These are phyloP conservation scores for Drosophila emarginata DNA, from an alignment of 2,888 invertebrate genomes.

Conservation along the genomic window DNA sequence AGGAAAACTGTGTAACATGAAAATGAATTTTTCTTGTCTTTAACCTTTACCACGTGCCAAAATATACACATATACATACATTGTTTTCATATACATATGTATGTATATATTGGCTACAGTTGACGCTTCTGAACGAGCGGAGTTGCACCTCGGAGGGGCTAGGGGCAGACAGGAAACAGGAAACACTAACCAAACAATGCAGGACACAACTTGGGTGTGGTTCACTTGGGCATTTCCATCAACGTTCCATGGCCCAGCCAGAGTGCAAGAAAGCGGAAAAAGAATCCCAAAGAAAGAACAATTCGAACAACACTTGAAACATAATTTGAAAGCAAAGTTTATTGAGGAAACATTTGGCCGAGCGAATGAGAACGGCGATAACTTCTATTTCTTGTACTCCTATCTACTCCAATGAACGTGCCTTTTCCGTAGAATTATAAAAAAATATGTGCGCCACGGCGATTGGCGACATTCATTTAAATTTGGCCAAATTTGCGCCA, in stretches of 20 bases:
- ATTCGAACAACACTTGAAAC: slow-evolving; percentile 46
- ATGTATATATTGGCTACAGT: neutral
- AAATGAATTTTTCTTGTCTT: slow-evolving; percentile 5
- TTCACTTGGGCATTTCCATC: slow-evolving; percentile 13
- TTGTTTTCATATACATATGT: neutral
- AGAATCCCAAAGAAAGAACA: slow-evolving; percentile 29
- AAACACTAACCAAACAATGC: slow-evolving; percentile 61
- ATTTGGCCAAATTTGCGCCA: neutral
- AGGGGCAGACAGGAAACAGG: slow-evolving; percentile 67
- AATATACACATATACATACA: neutral
- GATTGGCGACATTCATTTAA: neutral
- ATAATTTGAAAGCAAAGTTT: slow-evolving; percentile 60
- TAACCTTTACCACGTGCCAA: slow-evolving; percentile 13
- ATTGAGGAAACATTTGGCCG: slow-evolving; percentile 56
- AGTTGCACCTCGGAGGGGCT: slow-evolving; percentile 31
- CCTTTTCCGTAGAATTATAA: too few species aligned
- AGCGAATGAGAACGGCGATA: neutral
- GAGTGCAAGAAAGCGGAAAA: slow-evolving; percentile 53
- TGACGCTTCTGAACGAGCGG: neutral
- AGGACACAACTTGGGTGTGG: slow-evolving; percentile 28
- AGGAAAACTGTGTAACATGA: neutral
- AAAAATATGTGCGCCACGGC: neutral
- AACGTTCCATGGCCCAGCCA: slow-evolving; percentile 10
- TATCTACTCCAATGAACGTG: slow-evolving; percentile 4
- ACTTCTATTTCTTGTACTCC: slow-evolving; percentile 26